Evolutionary conservation across 2,797 vertebrate genomes (phyloP), one percentile per base, ranked within the genome.

Genomic region (Tarsius wallacei): DNA sequence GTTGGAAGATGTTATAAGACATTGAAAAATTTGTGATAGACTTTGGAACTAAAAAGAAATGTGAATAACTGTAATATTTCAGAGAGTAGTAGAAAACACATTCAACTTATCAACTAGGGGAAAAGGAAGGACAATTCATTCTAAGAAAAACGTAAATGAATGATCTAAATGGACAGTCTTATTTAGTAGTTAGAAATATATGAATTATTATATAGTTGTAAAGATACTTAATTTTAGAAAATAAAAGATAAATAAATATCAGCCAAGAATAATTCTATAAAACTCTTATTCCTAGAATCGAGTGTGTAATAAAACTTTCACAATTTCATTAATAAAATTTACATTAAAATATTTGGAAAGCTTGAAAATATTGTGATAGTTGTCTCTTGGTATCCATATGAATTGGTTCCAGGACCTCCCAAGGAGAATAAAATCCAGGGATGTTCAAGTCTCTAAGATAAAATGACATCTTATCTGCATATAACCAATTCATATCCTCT

Each of bases 11-110:
- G 16, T 8, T 68, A 17, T 64, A 88, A 80, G 55, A 91, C 49
- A 57, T 33, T 53, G 22, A 86, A 55, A 63, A 81, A 76, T 90
- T 63, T 86, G 42, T 49, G 28, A 74, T 33, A 31, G 53, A 95
- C 47, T 68, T 68, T 81, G 11, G 5, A 93, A 22, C 28, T 76
- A n/a, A 90, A 90, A 80, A 22, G 10, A 95, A 86, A 81, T 36
- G 28, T 81, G 73, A 90, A 90, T 93, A 81, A 47, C n/a, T 64
- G 2, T 61, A 66, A 13, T 57, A 84, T 36, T 94, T 91, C 21
- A 51, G 21, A 59, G 61, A 73, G 26, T 71, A 5, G 21, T 66
- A 91, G 55, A 73, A 87, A 96, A 78, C 6, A 88, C 33, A 71
- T 28, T 84, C 24, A 77, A 78, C 6, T 91, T 83, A 83, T 51